Evolutionary conservation across 2,888 invertebrate species (phyloP), one percentile per base, ranked within the genome.

Genomic region (Troglohyphantes excavatus): DNA sequence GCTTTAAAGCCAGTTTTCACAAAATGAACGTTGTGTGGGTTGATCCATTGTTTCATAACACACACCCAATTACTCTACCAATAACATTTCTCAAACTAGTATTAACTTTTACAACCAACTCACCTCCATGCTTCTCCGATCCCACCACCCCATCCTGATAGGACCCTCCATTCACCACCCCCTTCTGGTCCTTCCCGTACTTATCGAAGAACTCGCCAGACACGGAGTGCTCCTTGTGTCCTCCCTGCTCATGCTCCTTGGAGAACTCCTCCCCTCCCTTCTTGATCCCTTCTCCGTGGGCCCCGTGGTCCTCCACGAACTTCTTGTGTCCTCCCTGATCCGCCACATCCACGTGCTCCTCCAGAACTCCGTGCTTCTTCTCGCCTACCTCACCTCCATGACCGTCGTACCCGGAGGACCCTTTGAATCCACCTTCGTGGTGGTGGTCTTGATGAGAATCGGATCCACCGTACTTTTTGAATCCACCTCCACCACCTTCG

Each of bases 111-210:
- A n/a, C n/a, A n/a, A n/a, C n/a, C n/a, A n/a, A 53, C 82, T 78
- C 61, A 90, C 89, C 90, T 68, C 90, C 86, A 19, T 86, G 82
- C 43, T 90, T 90, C 19, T 90, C 78, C 3, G 73, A 65, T 13
- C 61, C 83, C 21, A 73, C 70, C n/a, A 79, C 29, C 3, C 90
- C 90, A 59, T 79, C 85, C 33, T 85, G 84, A 29, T 73, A 76
- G 2, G 90, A 90, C 5, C 84, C 90, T 13, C 90, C 90, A 29
- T 89, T 89, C 9, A 82, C 88, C 19, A 88, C 26, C 13, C 88
- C 90, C 43, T 91, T 84, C 11, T 91, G 86, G 39, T 91, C 88
- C 19, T 91, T 91, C 21, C 90, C 90, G 27, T 79, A 91, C 59
- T 88, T 88, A 26, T 91, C 90, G 53, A 78, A 88, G 61, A 65